A percentile compares a stretch with the other conserved stretches of the same genome.
Evolutionary conservation across 2,888 invertebrate species (phyloP).

Genomic region (Cataglyphis rosenhaueri): DNA sequence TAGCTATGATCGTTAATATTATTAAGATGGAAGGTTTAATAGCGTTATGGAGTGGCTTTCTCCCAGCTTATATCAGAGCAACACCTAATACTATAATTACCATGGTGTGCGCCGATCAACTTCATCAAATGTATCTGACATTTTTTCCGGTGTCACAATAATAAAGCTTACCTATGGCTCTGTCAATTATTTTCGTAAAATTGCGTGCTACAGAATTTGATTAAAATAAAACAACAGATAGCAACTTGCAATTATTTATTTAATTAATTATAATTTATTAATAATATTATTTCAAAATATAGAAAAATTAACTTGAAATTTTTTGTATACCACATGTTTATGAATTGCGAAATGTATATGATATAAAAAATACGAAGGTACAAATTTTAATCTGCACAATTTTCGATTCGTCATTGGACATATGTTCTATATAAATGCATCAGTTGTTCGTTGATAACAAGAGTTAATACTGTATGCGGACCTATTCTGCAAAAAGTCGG

Average conservation of each 20-base stretch:
- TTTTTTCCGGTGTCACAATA: not conserved
- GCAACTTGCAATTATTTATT: not conserved
- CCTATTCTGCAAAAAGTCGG: slow-evolving; percentile 91
- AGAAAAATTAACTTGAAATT: not conserved
- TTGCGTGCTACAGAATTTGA: not conserved
- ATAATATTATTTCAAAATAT: slow-evolving; percentile 7
- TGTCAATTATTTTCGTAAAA: not conserved
- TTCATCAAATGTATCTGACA: slow-evolving; percentile 53
- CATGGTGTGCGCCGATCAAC: slow-evolving; percentile 67
- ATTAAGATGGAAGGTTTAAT: slow-evolving; percentile 88
- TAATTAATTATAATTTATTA: not conserved
- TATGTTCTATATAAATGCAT: slow-evolving; percentile 66
- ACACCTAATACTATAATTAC: slow-evolving; percentile 67
- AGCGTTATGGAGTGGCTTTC: slow-evolving; percentile 90
- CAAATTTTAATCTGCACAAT: not conserved
- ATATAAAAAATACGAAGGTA: not conserved
- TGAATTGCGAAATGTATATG: not conserved
- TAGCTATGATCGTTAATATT: slow-evolving; percentile 77
- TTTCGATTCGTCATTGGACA: not conserved
- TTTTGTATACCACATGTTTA: not conserved
- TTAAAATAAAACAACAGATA: slow-evolving; percentile 1
- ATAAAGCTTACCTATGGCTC: not conserved
- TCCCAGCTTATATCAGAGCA: slow-evolving; percentile 73
- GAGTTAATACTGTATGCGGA: slow-evolving; percentile 91
- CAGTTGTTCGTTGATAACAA: slow-evolving; percentile 90